Evolutionary conservation across 2,797 vertebrate genomes (phyloP), one percentile per base, ranked within the genome.

Genomic region (Oreortyx pictus): DNA sequence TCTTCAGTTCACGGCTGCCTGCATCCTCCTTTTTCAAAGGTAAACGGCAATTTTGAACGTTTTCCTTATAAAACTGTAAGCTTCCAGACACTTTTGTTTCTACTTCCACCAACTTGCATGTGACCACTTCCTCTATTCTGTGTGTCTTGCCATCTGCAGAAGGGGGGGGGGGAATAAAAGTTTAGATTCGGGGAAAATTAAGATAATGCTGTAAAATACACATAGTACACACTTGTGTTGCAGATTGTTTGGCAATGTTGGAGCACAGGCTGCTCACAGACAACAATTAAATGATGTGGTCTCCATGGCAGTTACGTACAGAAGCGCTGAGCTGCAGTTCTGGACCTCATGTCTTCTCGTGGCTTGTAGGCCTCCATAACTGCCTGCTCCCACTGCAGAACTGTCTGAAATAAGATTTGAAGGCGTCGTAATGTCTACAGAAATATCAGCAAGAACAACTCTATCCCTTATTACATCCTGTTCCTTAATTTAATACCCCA

Each of bases 341-440:
- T 98, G 79, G 98, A 97, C 80, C 97, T 98, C 17, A 95, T 60
- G 6, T 97, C 90, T 94, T 98, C 98, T 93, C 97, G 97, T 80
- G 96, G 97, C 87, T 98, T 98, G 37, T 96, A 93, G 85, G 98
- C 95, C 93, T 98, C 98, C 61, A 96, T 92, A 44, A 97, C 96
- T 76, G 96, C 97, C 14, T 97, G 98, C 76, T 99, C 98, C 99
- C 99, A 99, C 73, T 99, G 98, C 84, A 98, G 97, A 89, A 99
- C 97, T 35, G 99, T 98, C 99, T 99, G 88, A 82, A 97, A 96
- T 20, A 16, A 78, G 84, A 95, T 52, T 49, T 29, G 46, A 88
- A 91, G 52, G 46, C 57, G n/a, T 62, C 79, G 13, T 31, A 80
- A 70, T 68, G 61, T 14, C 13, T 54, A 62, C 31, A 92, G 61